Evolutionary conservation across 2,113 vertebrate species (phyloP), one percentile per base, ranked within the genome.

Genomic region (Archilochus colubris): DNA sequence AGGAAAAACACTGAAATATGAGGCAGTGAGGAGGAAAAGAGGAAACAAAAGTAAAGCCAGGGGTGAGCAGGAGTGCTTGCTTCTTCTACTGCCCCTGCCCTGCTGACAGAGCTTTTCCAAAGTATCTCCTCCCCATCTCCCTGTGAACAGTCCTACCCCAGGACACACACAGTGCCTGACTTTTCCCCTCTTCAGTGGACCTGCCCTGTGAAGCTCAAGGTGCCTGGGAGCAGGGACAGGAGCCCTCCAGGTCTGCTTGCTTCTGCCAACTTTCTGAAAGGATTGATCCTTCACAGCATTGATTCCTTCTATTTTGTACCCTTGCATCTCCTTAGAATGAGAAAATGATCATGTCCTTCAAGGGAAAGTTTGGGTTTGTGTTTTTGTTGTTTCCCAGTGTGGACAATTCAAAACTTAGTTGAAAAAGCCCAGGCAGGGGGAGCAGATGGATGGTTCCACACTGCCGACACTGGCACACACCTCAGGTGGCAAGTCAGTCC

Each of bases 401-500:
- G 66, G 67, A 64, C 15, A 36, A 57, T 61, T 55, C 31, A 10
- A 33, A 88, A 20, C 20, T 27, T 51, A 80, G 67, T 19, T 89
- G 91, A 24, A 30, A 2, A 12, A 38, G 62, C 10, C 4, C 9
- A 12, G 48, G 31, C 50, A 10, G 72, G n/a, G 24, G 38, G 30
- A 61, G 75, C 40, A 76, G 67, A 53, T 20, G 25, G 7, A 4
- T 62, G 2, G 1, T 31, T 62, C 54, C 31, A 20, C n/a, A 1
- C 33, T 17, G 31, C 6, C 3, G 38, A 57, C 53, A 46, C 0
- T 0, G 58, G 25, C 31, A 5, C 22, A 8, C 4, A 9, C 27
- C 8, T 33, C 13, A 31, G 31, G 28, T 40, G 38, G 33, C 68
- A 38, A 31, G 27, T 48, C 20, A 14, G 33, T 16, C 30, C 38